Base-by-base conservation (phyloP, 2,113 vertebrate species). In the Setophaga kirtlandii region DNA sequence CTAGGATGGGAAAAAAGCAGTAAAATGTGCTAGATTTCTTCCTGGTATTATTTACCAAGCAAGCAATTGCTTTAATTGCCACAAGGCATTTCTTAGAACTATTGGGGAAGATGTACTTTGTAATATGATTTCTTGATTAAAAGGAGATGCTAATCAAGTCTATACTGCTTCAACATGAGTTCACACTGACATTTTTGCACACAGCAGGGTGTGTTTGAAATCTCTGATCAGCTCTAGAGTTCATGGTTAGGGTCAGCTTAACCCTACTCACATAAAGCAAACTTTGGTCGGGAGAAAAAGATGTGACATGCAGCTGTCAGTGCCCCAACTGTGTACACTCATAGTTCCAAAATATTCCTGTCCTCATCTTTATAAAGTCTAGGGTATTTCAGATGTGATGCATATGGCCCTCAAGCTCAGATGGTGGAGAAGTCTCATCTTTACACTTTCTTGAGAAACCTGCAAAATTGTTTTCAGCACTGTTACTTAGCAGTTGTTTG, bases 41-140 rank as follows among this genome's bases (percentile, higher is more conserved):
- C 62, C 46, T 39, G 69, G 42, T 73, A 56, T 53, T 91, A 71
- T 69, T 76, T 89, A 55, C 53, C 73, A 49, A 71, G 69, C 27
- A 47, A 89, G 56, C 0, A 0, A 59, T 35, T 68, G 69, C 91
- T 93, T 84, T 89, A 93, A 94, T 69, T 73, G 41, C 74, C 63
- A 89, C 53, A 83, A 87, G 78, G 65, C 70, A 58, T 87, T 94
- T 93, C 78, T 62, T 90, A 74, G 75, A 96, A 80, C 47, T 85
- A 27, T 12, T 80, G 10, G 59, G 63, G 59, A 59, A 88, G 59
- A 91, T 70, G 59, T 70, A 60, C 52, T 83, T 69, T 42, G 9
- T 58, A 62, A 55, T 39, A 83, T 3, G 21, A 91, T 47, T 97
- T 94, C 70, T 79, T 7, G 5, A 50, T 83, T 88, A 77, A 83